These are phyloP conservation scores for Emesis castigata DNA, from an alignment of 2,888 invertebrate species.

Conservation along the genomic window DNA sequence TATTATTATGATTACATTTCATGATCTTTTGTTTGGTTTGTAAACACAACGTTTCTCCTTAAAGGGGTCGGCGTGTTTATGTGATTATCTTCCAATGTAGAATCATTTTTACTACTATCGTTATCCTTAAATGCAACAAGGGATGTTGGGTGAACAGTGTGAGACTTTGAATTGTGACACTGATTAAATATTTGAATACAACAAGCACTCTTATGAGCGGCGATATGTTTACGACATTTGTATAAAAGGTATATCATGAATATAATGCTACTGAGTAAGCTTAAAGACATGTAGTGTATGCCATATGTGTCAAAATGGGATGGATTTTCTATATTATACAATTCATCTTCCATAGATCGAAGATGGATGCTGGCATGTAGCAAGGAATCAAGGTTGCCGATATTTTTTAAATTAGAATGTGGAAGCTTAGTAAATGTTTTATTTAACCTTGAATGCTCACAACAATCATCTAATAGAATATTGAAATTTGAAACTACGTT, in stretches of 20 bases:
- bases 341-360: background rate
- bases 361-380: background rate
- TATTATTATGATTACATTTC: background rate
- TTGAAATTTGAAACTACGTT: constrained; percentile 8
- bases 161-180: background rate
- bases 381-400: background rate
- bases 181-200: background rate
- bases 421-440: constrained; percentile 7
- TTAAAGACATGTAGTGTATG: background rate
- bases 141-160: background rate
- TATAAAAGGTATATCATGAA: background rate
- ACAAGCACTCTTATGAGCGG: background rate
- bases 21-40: background rate
- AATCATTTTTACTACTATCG: background rate
- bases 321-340: background rate
- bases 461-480: constrained; percentile 1
- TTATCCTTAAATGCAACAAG: background rate
- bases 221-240: background rate
- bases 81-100: background rate
- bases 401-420: constrained; percentile 6
- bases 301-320: background rate
- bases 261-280: background rate
- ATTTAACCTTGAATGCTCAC: background rate
- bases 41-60: background rate
- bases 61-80: background rate